Percentiles rank a stretch among this genome's conserved stretches.
phyloP scores from a whole-genome alignment of 2,888 invertebrate species.

The Tenthredo scrophulariae region DNA sequence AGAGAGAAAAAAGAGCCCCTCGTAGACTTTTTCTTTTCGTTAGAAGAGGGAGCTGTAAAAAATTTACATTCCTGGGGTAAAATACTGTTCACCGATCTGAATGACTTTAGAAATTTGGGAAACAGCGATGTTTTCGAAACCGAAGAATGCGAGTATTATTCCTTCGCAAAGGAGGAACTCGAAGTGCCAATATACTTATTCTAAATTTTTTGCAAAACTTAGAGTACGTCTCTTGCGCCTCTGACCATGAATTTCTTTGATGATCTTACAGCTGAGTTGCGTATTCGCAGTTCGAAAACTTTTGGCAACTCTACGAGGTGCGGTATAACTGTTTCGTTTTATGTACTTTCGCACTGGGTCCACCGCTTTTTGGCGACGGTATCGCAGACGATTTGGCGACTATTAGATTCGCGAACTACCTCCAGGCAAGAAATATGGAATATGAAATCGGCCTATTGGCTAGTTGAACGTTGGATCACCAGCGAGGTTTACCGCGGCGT shows the following conservation, averaged over 20 bases:
- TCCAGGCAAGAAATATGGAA: background rate
- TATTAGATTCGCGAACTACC: background rate
- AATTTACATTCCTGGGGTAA: too few species aligned
- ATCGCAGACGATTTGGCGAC: conserved; percentile 48
- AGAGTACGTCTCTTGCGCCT: background rate
- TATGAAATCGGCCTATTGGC: background rate
- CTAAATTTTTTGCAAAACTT: background rate
- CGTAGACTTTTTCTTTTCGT: too few species aligned
- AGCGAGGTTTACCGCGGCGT: background rate
- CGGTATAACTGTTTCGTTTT: conserved; percentile 6
- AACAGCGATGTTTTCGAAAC: background rate
- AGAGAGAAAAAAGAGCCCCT: too few species aligned
- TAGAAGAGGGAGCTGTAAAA: too few species aligned
- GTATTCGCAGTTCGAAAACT: background rate
- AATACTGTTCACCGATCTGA: too few species aligned
- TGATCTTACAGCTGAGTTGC: background rate
- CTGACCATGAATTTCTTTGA: conserved; percentile 17
- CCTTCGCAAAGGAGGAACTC: background rate
- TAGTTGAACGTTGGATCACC: conserved; percentile 4
- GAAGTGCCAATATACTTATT: background rate
- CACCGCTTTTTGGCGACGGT: conserved; percentile 12
- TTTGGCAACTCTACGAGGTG: background rate
- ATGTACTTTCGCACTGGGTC: background rate
- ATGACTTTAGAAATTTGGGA: too few species aligned
- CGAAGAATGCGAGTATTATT: background rate